Evolutionary conservation across 2,113 vertebrate genomes (phyloP).

Genomic region (Typhlomys cinereus): DNA sequence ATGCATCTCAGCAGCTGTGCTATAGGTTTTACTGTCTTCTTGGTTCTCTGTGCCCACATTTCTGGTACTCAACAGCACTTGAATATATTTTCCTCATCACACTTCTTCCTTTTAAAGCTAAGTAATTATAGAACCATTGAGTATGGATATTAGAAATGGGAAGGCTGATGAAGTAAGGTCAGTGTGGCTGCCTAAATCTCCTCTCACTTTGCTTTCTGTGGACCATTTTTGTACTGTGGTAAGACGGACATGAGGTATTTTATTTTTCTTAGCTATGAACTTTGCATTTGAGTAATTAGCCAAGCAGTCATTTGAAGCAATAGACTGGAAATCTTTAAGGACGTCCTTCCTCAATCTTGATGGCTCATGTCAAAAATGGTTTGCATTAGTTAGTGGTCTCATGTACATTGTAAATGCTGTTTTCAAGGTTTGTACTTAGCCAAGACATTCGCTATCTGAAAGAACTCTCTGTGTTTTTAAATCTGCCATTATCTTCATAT

Average conservation of each 20-base stretch:
- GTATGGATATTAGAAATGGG: background rate
- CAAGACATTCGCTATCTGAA: constrained; percentile 32
- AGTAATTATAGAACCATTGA: background rate
- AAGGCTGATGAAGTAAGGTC: background rate
- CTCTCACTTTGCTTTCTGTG: background rate
- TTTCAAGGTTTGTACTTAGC: constrained; percentile 45
- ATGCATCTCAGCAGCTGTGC: accelerated
- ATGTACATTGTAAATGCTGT: constrained; percentile 50
- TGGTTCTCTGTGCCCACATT: accelerated
- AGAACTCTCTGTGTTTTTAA: constrained; percentile 11
- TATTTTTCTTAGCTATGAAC: background rate
- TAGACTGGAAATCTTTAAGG: background rate
- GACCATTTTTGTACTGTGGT: background rate
- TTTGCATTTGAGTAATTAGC: background rate
- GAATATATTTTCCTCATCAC: background rate
- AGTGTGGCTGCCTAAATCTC: background rate
- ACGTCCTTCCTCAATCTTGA: background rate
- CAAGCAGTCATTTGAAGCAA: constrained; percentile 21
- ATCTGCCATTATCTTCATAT: constrained; percentile 35
- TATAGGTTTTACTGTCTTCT: background rate
- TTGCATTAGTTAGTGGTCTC: constrained; percentile 33
- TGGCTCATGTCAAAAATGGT: background rate
- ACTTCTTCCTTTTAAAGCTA: background rate
- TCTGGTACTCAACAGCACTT: background rate
- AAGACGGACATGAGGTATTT: background rate